Conservation (phyloP, 2,888 invertebrate species). For the Ecliptopera silaceata region DNA sequence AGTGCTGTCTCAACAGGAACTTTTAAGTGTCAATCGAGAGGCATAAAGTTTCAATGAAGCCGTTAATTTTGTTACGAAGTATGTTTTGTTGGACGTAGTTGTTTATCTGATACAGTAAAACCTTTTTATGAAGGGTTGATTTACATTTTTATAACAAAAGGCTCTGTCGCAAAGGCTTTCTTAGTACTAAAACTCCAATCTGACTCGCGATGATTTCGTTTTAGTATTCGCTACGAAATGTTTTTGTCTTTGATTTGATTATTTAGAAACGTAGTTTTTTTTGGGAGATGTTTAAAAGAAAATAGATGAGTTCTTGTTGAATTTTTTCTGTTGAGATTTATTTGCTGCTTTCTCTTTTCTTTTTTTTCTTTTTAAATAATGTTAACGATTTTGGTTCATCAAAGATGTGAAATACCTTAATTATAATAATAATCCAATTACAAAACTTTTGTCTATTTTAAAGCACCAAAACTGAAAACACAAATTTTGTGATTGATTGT, state of each 20-base stretch:
- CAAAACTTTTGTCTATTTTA: no score
- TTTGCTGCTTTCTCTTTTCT: no score
- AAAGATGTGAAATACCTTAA: no score
- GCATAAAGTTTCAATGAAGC: constrained; percentile 26
- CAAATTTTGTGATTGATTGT: no score
- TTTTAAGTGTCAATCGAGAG: constrained; percentile 36
- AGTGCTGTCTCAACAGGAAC: constrained; percentile 18
- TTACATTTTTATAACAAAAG: constrained; percentile 19
- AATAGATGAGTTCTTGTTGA: no score
- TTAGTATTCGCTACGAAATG: background rate
- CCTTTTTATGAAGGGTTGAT: constrained; percentile 19
- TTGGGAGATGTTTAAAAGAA: no score
- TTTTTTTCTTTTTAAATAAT: no score
- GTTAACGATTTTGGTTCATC: no score
- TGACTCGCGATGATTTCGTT: constrained; percentile 1
- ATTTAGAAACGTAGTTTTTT: background rate
- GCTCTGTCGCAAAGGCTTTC: constrained; percentile 1
- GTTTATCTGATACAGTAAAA: constrained; percentile 25
- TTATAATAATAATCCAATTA: no score
- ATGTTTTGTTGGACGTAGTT: constrained; percentile 18
- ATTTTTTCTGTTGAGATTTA: no score
- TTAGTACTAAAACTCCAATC: constrained; percentile 15
- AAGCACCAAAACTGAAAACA: no score
- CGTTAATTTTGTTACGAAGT: constrained; percentile 24
- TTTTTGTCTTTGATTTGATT: background rate